These are phyloP conservation scores for Elymnias hypermnestra DNA, from an alignment of 1,140 invertebrate genomes.

Conservation along the genomic window DNA sequence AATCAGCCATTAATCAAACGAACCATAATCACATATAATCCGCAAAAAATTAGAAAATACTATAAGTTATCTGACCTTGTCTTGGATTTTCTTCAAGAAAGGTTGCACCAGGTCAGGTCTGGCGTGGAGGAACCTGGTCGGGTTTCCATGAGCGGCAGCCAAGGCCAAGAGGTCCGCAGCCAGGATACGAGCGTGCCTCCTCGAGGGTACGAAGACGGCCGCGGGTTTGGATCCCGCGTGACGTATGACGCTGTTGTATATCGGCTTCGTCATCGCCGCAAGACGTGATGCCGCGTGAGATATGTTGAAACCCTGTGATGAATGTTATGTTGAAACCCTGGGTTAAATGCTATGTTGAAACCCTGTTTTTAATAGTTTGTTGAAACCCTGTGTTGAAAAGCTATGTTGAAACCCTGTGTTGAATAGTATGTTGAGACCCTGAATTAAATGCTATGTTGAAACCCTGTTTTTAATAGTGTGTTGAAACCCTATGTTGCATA, in stretches of 20 bases:
- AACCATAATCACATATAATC: no score
- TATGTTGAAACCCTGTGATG: conserved; percentile 92
- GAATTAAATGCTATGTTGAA: no score
- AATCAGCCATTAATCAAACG: no score
- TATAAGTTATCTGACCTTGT: conserved; percentile 80
- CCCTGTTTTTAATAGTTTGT: neutral
- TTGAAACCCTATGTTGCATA: conserved; percentile 87
- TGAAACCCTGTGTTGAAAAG: no score
- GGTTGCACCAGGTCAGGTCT: conserved; percentile 91
- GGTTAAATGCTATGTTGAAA: neutral
- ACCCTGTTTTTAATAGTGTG: no score
- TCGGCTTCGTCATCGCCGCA: conserved; percentile 97
- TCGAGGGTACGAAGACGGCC: conserved; percentile 97
- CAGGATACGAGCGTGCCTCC: conserved; percentile 94
- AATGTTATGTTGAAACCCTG: neutral
- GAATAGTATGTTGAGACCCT: no score
- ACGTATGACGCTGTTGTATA: conserved; percentile 95
- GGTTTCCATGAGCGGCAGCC: conserved; percentile 90
- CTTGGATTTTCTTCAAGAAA: conserved; percentile 90
- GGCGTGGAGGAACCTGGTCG: conserved; percentile 92
- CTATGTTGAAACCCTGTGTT: no score
- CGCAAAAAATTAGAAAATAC: no score
- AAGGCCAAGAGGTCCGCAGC: conserved; percentile 97
- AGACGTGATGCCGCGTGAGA: conserved; percentile 97
- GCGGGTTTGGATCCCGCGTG: conserved; percentile 93